Conservation (phyloP, 1,140 invertebrate species). For the Sminthurinus signatus region DNA sequence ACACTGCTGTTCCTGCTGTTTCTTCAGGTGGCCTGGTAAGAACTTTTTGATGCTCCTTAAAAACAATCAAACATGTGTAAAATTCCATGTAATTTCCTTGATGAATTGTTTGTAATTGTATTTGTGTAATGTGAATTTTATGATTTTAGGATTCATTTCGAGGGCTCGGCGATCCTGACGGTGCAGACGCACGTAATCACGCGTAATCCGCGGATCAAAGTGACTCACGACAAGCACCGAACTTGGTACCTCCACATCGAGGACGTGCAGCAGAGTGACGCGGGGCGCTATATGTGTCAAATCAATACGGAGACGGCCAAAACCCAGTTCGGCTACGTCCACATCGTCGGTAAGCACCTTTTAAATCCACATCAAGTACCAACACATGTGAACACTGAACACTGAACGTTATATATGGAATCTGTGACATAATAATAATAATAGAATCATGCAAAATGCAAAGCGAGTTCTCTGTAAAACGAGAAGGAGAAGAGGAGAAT, state of each 20-base stretch:
- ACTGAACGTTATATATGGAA: no score
- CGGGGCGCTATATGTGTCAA: conserved; percentile 91
- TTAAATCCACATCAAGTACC: no score
- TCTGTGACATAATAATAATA: no score
- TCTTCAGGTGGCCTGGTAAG: conserved; percentile 34
- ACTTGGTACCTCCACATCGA: conserved; percentile 88
- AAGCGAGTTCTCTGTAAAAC: no score
- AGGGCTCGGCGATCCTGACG: conserved; percentile 85
- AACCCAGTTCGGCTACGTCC: conserved; percentile 83
- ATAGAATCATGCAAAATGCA: no score
- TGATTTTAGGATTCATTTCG: conserved; percentile 93
- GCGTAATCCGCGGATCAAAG: conserved; percentile 80
- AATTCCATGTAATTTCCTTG: no score
- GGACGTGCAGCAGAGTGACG: conserved; percentile 82
- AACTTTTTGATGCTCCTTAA: no score
- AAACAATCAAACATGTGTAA: no score
- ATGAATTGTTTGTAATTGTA: no score
- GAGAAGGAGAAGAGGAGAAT: no score
- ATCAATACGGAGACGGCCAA: conserved; percentile 90
- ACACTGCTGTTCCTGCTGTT: neutral
- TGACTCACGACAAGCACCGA: conserved; percentile 65
- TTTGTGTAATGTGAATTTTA: no score
- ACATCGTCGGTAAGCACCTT: conserved; percentile 76
- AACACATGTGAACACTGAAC: no score
- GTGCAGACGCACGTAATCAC: conserved; percentile 89